These are phyloP conservation scores for Scyliorhinus canicula DNA, from an alignment of 2,797 vertebrate genomes.

Conservation along the genomic window DNA sequence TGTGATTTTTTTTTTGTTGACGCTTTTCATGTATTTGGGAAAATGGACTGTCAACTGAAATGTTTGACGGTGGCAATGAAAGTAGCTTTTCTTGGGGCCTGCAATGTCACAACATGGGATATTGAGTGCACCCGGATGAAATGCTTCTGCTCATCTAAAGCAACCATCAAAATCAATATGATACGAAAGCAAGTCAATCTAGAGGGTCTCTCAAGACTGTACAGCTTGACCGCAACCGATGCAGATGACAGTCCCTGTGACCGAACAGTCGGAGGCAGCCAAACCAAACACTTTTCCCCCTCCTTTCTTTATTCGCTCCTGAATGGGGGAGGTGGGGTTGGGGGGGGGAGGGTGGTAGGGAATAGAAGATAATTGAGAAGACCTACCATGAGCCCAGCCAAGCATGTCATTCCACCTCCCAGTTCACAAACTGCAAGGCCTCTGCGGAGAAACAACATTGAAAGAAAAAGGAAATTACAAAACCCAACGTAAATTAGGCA, in stretches of 20 bases:
- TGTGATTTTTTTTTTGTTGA: slow-evolving; percentile 57
- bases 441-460: slow-evolving; percentile 64
- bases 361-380: slow-evolving; percentile 43
- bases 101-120: slow-evolving; percentile 95
- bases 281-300: slow-evolving; percentile 72
- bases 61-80: slow-evolving; percentile 63
- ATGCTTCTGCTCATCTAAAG: slow-evolving; percentile 73
- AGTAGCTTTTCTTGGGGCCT: slow-evolving; percentile 67
- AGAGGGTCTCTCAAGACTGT: slow-evolving; percentile 75
- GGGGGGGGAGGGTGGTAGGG: neutral
- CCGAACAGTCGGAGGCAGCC: slow-evolving; percentile 69
- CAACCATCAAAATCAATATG: slow-evolving; percentile 85
- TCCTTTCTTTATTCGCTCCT: slow-evolving; percentile 40
- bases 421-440: slow-evolving; percentile 95
- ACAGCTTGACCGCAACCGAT: slow-evolving; percentile 70
- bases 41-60: slow-evolving; percentile 58
- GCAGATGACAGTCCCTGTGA: slow-evolving; percentile 69
- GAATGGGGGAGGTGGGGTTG: neutral
- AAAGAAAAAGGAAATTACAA: slow-evolving; percentile 62
- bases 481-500: slow-evolving; percentile 68
- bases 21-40: slow-evolving; percentile 77
- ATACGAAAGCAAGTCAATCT: slow-evolving; percentile 83
- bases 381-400: slow-evolving; percentile 98
- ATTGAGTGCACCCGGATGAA: slow-evolving; percentile 86
- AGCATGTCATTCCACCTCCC: slow-evolving; percentile 98